Evolutionary conservation across 2,113 vertebrate genomes (phyloP).

Genomic region (Brachyhypopomus gauderio): DNA sequence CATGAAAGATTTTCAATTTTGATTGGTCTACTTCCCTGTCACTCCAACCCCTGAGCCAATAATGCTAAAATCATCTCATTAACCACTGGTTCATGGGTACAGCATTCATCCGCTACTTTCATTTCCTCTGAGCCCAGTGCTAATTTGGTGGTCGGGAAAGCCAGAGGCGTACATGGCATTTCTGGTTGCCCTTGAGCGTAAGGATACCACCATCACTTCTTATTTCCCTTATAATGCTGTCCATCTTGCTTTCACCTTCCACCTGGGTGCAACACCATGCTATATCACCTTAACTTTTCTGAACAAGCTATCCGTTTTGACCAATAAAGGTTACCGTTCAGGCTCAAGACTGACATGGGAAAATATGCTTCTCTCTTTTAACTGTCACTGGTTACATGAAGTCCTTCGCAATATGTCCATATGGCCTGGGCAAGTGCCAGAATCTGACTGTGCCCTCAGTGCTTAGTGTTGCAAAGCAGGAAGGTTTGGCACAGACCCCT

Average conservation of each 20-base stretch:
- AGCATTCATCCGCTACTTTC: neutral
- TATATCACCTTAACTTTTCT: neutral
- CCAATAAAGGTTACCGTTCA: conserved; percentile 14
- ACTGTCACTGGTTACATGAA: conserved; percentile 30
- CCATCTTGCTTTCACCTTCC: conserved; percentile 7
- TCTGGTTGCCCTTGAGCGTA: neutral
- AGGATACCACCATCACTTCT: neutral
- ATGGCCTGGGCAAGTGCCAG: conserved; percentile 46
- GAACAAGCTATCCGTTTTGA: neutral
- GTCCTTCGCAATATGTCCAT: conserved; percentile 52
- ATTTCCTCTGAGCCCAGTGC: neutral
- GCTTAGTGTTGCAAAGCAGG: conserved; percentile 28
- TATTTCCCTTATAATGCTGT: neutral
- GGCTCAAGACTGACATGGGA: neutral
- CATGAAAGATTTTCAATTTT: neutral
- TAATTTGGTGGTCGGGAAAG: neutral
- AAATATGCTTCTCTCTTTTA: conserved; percentile 18
- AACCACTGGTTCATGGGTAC: neutral
- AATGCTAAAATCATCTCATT: neutral
- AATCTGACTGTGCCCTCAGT: conserved; percentile 35
- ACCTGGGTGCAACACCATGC: neutral
- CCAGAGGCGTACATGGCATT: neutral
- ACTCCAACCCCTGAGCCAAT: neutral
- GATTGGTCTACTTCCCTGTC: neutral
- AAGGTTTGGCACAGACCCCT: neutral